Conservation (phyloP, 2,797 vertebrate genomes). For the Heteromormyrus szaboi region DNA sequence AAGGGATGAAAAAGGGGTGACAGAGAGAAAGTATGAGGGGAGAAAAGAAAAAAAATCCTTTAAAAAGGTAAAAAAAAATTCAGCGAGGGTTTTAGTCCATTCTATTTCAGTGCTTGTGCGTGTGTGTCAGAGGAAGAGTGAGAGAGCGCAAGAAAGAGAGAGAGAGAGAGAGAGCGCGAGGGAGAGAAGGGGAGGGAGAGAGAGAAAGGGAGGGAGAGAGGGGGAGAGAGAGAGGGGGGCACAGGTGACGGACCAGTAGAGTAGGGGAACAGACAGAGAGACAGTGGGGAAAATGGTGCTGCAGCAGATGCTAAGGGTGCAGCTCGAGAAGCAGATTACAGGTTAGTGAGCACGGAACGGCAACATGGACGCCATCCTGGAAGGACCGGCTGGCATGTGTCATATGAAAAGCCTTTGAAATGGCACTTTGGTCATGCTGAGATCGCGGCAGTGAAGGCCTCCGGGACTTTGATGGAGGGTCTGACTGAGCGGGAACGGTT, state of each 20-base stretch:
- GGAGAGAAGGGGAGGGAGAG: conserved; percentile 15
- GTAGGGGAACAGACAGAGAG: conserved; percentile 30
- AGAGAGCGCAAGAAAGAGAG: conserved; percentile 12
- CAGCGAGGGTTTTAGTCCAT: conserved; percentile 46
- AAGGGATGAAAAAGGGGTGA: neutral
- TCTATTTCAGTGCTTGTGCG: conserved; percentile 49
- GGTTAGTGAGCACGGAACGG: neutral
- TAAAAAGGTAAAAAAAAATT: conserved; percentile 31
- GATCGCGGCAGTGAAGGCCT: neutral
- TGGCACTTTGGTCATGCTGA: neutral
- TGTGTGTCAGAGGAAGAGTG: conserved; percentile 35
- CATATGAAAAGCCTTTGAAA: conserved; percentile 1
- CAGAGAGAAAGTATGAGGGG: conserved; percentile 38
- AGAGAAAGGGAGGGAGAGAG: conserved; percentile 22
- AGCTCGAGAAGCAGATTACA: neutral
- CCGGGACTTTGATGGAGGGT: neutral
- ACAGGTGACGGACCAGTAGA: conserved; percentile 47
- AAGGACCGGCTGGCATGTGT: neutral
- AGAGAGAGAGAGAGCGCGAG: neutral
- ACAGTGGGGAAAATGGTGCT: conserved; percentile 9
- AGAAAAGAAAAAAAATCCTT: conserved; percentile 33
- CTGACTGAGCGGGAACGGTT: conserved; percentile 14
- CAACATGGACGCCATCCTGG: neutral
- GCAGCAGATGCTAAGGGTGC: neutral
- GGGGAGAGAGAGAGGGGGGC: conserved; percentile 31